Base-by-base conservation (phyloP, 2,888 invertebrate genomes). In the Galeruca laticollis region DNA sequence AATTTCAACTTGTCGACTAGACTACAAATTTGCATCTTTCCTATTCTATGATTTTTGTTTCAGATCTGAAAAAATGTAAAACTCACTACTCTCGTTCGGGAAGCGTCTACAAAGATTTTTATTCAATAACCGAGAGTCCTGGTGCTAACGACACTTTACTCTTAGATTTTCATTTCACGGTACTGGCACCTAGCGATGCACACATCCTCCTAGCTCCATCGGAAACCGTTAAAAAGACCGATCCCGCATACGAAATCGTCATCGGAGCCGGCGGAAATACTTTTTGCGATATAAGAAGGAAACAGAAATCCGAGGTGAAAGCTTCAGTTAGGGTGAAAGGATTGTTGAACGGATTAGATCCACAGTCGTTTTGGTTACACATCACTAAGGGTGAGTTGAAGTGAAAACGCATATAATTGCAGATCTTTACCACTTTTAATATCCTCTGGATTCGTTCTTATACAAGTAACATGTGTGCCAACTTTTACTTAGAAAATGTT, bases 191-290 rank as follows among this genome's bases (percentile, higher is more conserved):
- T 0, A 91, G 90, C 81, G 91, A 93, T 81, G 93, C 92, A 0
- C 93, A 93, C 77, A 90, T 93, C 54, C 82, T 92, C 21, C 82
- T 93, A 9, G 89, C 92, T 0, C 85, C 90, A 0, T 86, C 86
- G 0, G 81, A 85, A 0, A 81, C 79, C 5, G 88, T 90, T 0
- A 79, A 84, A 0, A 72, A 79, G 1, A 76, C 70, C 1, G 90
- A 90, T 78, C 87, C 89, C 0, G 91, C 59, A 0, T 93, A 93
- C 82, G 92, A 93, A 85, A 89, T 93, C 56, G 92, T 92, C 63
- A 87, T 93, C 26, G 93, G 93, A 10, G 93, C 92, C 9, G 93
- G 92, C 4, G 87, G 86, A n/a, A 93, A 93, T 82, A 88, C 88
- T 62, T 93, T 92, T 79, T 90, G 90, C 2, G 90, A 92, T 76